Base-by-base conservation (phyloP, 2,888 invertebrate species). In the Tanaodytes sp. region DNA sequence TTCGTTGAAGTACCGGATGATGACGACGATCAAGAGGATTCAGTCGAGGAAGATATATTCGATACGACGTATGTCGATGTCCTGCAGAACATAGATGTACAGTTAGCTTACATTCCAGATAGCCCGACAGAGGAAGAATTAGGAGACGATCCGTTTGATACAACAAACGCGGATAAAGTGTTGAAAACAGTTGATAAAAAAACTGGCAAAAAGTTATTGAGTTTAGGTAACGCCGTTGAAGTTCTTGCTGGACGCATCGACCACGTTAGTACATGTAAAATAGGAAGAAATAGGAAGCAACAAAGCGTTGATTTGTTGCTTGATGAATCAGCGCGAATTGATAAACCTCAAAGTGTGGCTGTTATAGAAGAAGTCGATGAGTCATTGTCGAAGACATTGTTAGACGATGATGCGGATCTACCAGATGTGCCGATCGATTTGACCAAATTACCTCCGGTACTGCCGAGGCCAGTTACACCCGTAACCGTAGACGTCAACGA, bases 11-110 rank as follows among this genome's bases (percentile, higher is more conserved):
- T 90, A 31, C 89, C 91, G 0, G 88, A 90, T 49, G 88, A 90
- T 49, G 90, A 91, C 27, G 91, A 91, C 63, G 89, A 90, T 46
- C 90, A 91, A 36, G 92, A 91, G 75, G 93, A 93, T 87, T 82
- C 82, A 0, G 78, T 77, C 9, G 84, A 84, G 2, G 84, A 84
- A 58, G 94, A 94, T 78, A 91, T 95, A 72, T 96, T 96, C 80
- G 94, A 95, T 77, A 95, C 95, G 12, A 91, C 93, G 1, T 96
- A 94, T 80, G 91, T 95, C 43, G 95, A 96, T 80, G 93, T 91
- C 16, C 91, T 95, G 31, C 93, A 93, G 73, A 91, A 93, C 57
- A 95, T 94, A 39, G 94, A 95, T 82, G 89, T 95, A 2, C 93
- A 93, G 87, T 88, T 96, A 85, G 92, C 91, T 0, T 92, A 94